Evolutionary conservation across 1,140 invertebrate species (phyloP), one percentile per base, ranked within the genome.

Genomic region (Eriocheir sinensis): DNA sequence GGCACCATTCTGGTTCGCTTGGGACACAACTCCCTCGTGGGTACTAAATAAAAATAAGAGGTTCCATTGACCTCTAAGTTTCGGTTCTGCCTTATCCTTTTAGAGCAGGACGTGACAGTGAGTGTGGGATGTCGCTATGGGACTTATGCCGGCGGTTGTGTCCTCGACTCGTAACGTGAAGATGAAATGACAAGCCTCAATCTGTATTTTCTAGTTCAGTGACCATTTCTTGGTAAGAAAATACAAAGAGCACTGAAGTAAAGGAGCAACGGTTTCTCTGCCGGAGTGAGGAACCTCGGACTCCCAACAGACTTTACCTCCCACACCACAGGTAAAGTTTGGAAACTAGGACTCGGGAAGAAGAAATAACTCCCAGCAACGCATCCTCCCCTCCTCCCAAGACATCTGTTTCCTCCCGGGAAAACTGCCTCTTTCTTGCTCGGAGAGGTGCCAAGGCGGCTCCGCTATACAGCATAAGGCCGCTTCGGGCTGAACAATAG

Each of bases 341-440:
- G 60, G 60, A n/a, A 72, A 72, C 60, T 72, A 72, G n/a, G 60
- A 72, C 60, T 72, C 60, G 60, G n/a, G 21, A 72, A 72, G 60
- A 72, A 72, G 60, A 72, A 72, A 72, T 72, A 72, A 72, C 27
- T 21, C 6, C 60, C 27, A 72, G 60, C 27, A n/a, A n/a, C 60
- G 60, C 12, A 27, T n/a, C 60, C 27, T 72, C 60, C 17, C 60
- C 60, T 6, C n/a, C n/a, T 72, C n/a, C 60, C 60, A 21, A 6
- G 21, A n/a, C 21, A 72, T 72, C 60, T 72, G 27, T 72, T n/a
- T 72, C 27, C 60, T 72, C 60, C 60, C n/a, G 60, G 60, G 60
- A 4, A 72, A 21, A 21, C 21, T 72, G 60, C 60, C 60, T n/a
- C 60, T 72, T 72, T 72, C 12, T 72, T 72, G 9, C 60, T 21